Evolutionary conservation across 2,797 vertebrate genomes (phyloP).

Genomic region (Chloroceryle inda): DNA sequence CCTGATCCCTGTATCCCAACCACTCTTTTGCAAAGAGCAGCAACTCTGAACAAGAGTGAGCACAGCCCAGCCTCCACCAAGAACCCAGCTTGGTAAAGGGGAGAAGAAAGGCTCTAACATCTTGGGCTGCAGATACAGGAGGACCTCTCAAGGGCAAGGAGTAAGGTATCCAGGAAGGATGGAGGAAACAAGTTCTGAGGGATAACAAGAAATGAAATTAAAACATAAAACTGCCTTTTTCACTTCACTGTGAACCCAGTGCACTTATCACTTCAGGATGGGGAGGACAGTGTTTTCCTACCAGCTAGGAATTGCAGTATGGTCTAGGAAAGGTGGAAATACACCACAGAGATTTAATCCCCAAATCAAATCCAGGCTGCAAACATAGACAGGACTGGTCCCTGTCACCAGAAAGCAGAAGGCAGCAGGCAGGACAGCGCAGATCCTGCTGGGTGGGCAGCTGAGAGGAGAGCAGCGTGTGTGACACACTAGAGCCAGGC

Average conservation of each 20-base stretch:
- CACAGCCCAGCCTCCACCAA: background rate
- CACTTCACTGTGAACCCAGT: background rate
- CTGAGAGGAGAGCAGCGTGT: background rate
- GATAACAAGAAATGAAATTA: background rate
- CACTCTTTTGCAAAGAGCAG: background rate
- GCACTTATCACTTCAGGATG: background rate
- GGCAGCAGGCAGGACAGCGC: background rate
- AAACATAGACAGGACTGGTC: background rate
- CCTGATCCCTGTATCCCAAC: background rate
- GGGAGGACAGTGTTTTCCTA: background rate
- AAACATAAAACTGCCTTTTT: background rate
- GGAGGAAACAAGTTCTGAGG: background rate
- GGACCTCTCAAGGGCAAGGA: background rate
- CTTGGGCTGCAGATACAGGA: background rate
- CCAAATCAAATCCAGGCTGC: constrained; percentile 8
- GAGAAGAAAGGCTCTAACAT: background rate
- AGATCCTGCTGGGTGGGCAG: background rate
- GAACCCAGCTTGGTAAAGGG: background rate
- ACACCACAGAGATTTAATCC: background rate
- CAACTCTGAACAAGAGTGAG: background rate
- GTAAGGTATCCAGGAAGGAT: background rate
- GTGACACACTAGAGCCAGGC: background rate
- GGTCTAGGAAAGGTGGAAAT: background rate
- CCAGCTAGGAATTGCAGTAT: background rate
- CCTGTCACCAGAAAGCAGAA: background rate